Conservation (phyloP, 1,140 invertebrate species). For the Drosophila aff. region DNA sequence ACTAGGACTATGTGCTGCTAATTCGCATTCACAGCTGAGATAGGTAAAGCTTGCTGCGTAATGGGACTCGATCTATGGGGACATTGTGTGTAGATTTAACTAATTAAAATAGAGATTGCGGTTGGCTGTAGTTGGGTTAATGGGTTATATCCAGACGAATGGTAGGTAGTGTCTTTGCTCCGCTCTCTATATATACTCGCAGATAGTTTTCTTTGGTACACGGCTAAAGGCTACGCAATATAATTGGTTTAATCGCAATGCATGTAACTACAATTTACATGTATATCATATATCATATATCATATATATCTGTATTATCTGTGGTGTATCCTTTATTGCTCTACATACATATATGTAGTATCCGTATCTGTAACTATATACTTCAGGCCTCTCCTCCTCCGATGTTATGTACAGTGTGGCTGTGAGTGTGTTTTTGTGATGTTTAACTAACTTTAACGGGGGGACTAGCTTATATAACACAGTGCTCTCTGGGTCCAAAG, state of each 20-base stretch:
- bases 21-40: slow-evolving; percentile 71
- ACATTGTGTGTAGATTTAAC: slow-evolving; percentile 71
- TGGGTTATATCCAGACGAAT: slow-evolving; percentile 50
- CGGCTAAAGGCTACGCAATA: slow-evolving; percentile 78
- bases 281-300: slow-evolving; percentile 15
- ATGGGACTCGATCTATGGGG: slow-evolving; percentile 37
- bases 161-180: slow-evolving; percentile 44
- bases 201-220: slow-evolving; percentile 75
- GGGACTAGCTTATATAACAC: slow-evolving; percentile 61
- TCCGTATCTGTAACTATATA: slow-evolving; percentile 38
- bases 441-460: slow-evolving; percentile 77
- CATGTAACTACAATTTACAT: slow-evolving; percentile 64
- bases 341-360: slow-evolving; percentile 61
- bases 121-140: slow-evolving; percentile 39
- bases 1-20: slow-evolving; percentile 2
- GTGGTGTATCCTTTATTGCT: slow-evolving; percentile 74
- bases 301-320: slow-evolving; percentile 50
- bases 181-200: slow-evolving; percentile 30
- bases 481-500: slow-evolving; percentile 22
- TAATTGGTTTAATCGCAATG: slow-evolving; percentile 54
- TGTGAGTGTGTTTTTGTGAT: slow-evolving; percentile 15
- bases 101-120: slow-evolving; percentile 73
- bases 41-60: slow-evolving; percentile 58
- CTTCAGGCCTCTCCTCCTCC: neutral
- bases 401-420: slow-evolving; percentile 69